Percentiles rank a stretch among this genome's conserved stretches.
phyloP scores from a whole-genome alignment of 2,888 invertebrate genomes.

The Cataglyphis rosenhaueri region DNA sequence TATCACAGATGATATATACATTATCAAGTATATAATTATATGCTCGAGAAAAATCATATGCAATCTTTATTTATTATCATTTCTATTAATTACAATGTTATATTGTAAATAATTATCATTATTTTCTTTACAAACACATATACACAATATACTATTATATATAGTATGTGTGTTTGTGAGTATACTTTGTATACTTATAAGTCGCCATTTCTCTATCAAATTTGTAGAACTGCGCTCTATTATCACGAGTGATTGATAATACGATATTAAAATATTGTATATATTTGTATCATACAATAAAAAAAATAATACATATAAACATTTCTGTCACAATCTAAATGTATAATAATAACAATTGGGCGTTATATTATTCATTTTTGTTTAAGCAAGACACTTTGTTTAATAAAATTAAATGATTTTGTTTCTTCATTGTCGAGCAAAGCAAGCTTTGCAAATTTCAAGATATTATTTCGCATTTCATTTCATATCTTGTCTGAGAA shows the following conservation, averaged over 20 bases:
- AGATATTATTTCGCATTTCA: background rate
- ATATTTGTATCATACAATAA: constrained; percentile 82
- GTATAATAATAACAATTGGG: constrained; percentile 58
- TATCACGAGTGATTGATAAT: constrained; percentile 78
- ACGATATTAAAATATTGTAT: constrained; percentile 78
- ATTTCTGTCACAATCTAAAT: constrained; percentile 70
- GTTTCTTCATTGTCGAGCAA: constrained; percentile 28
- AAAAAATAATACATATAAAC: constrained; percentile 70
- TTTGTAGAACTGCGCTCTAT: constrained; percentile 58
- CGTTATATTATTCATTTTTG: constrained; percentile 64
- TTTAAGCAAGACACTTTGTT: constrained; percentile 35
- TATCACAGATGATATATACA: constrained; percentile 46
- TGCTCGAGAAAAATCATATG: constrained; percentile 51
- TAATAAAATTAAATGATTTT: constrained; percentile 41
- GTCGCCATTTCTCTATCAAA: constrained; percentile 53
- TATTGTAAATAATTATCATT: constrained; percentile 66
- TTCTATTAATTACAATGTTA: constrained; percentile 59
- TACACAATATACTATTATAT: background rate
- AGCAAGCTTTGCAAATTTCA: background rate
- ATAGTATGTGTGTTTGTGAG: constrained; percentile 29
- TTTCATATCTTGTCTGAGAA: background rate
- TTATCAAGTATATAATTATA: constrained; percentile 56
- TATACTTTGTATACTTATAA: constrained; percentile 57
- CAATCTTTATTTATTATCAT: constrained; percentile 73
- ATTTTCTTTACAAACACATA: constrained; percentile 15